Base-by-base conservation (phyloP, 2,888 invertebrate genomes). In the Volucella inanis region DNA sequence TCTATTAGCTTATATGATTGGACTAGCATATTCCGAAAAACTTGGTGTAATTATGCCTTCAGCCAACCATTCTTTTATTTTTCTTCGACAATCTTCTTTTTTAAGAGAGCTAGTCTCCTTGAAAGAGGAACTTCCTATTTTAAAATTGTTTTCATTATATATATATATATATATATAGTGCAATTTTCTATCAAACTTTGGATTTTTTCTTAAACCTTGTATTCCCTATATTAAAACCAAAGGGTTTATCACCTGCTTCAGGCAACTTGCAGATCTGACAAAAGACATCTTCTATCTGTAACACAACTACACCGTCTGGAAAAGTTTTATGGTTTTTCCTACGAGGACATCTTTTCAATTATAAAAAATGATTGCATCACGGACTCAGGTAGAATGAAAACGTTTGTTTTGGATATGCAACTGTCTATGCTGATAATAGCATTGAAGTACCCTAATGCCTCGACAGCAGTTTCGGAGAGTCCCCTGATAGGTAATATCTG, bases 1-100 rank as follows among this genome's bases (percentile, higher is more conserved):
- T 12, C 64, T 62, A 6, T 57, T 41, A 1, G 43, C 75, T 4
- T 72, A 14, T 8, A 85, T 83, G 3, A 83, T 61, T 6, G 83
- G 71, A 18, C 82, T 85, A 15, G 75, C 77, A 38, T 77, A 88
- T 55, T 87, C 87, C 6, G 87, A 84, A 57, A 76, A 54, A 18
- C 61, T 61, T n/a, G 38, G 45, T 41, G 80, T 74, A 14, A 83
- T 71, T 3, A 87, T 62, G 10, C 65, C 87, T 8, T 81, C 78
- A 22, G 62, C 41, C 12, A 87, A 22, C 84, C 87, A 87, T 41
- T 88, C n/a, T 0, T 70, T 79, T 2, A 87, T 52, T 67, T 87
- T 78, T 3, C 77, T 47, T 4, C 79, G 8, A 85, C 82, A 3
- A 85, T 72, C 4, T 4, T 31, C 43, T 59, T 65, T 65, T 85